These are phyloP conservation scores for Rhopilema esculentum DNA, from an alignment of 30 jellyfish, hydroid and myxozoan genomes.

Conservation along the genomic window DNA sequence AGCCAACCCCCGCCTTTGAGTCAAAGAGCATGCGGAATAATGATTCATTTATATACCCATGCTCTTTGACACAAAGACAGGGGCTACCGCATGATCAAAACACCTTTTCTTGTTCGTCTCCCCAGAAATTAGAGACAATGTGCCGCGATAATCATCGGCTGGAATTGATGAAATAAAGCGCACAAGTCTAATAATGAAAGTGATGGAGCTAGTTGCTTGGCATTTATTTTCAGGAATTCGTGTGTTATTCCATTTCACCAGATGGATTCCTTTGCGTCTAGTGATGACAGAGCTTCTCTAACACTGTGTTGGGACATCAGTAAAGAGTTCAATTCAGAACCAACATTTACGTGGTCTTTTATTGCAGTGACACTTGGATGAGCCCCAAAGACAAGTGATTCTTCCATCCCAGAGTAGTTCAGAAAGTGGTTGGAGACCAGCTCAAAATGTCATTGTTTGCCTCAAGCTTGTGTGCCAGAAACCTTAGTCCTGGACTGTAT, in stretches of 20 bases:
- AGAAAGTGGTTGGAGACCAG: neutral
- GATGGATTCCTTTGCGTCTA: neutral
- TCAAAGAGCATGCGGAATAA: too few relatives aligned
- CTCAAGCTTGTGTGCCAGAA: neutral
- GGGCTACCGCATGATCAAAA: too few relatives aligned
- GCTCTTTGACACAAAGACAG: too few relatives aligned
- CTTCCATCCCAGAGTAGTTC: conserved; percentile 1
- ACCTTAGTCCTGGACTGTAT: conserved; percentile 4
- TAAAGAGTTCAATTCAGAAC: neutral
- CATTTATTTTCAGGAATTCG: neutral
- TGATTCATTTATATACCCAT: too few relatives aligned
- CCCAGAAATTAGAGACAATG: too few relatives aligned
- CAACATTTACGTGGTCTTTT: neutral
- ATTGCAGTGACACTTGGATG: conserved; percentile 25
- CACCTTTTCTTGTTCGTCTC: too few relatives aligned
- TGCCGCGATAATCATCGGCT: too few relatives aligned
- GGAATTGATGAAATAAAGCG: too few relatives aligned
- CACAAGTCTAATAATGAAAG: neutral
- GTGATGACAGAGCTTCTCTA: too few relatives aligned
- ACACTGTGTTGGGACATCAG: too few relatives aligned
- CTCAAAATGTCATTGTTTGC: neutral
- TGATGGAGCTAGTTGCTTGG: neutral
- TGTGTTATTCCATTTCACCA: neutral
- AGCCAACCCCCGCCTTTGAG: too few relatives aligned
- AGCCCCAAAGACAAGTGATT: neutral